Base-by-base conservation (phyloP, 2,888 invertebrate genomes). In the Agriopis aurantiaria region DNA sequence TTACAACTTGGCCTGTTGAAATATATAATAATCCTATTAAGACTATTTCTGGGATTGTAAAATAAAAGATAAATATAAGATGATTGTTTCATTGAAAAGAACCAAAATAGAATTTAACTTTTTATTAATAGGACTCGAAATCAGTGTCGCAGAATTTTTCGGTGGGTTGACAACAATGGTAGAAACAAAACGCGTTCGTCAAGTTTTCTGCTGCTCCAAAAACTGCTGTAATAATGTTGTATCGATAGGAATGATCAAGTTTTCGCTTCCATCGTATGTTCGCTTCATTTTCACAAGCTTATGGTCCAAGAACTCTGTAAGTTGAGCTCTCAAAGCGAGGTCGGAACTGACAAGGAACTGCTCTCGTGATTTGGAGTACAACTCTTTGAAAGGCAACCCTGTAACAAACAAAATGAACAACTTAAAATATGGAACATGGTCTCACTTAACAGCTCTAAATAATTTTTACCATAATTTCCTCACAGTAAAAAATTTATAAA, bases 301-400 rank as follows among this genome's bases (percentile, higher is more conserved):
- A 88, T 99, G 99, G 91, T 99, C 99, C 60, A 98, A 93, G 90
- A 99, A 99, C 91, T 99, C 99, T 0, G 98, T 98, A 3, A 99
- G 95, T 83, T 99, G 98, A 7, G 98, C 97, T 76, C 98, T 96
- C 69, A 99, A 90, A 0, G 98, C 98, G 65, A 97, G 95, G 89
- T 99, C 99, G 0, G 98, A 98, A 87, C 98, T 99, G 0, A 98
- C 99, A 49, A 99, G 94, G 89, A 99, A 99, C 23, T 96, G 96
- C 89, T 99, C 98, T 52, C 99, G 95, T 80, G 98, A 97, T 76
- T 96, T 95, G 74, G 96, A 96, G 88, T 99, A 99, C 45, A 98
- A 89, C 78, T 98, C 98, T 86, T 97, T 97, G 87, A 99, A 98
- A 0, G 98, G 95, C 90, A 99, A 96, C 40, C 99, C 98, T 97